These are phyloP conservation scores for Apostichopus japonicus DNA, from an alignment of 35 echinoderm and acorn worm genomes.

Conservation along the genomic window DNA sequence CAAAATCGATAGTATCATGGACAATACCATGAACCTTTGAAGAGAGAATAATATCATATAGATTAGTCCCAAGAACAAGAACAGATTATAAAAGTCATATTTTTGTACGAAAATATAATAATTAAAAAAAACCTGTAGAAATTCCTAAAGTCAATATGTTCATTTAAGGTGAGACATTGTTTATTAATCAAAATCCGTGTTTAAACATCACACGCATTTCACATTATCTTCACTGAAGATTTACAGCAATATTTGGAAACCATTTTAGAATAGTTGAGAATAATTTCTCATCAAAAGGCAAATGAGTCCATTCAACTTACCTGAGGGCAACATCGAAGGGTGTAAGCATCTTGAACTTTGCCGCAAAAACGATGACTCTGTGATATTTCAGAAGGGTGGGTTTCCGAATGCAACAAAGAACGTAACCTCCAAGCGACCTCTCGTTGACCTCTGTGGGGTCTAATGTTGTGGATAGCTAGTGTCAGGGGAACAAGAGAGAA, in stretches of 20 bases:
- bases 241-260: no score
- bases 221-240: no score
- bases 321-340: conserved; percentile 94
- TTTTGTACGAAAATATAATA: no score
- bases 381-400: conserved; percentile 88
- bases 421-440: conserved; percentile 73
- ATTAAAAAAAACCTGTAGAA: no score
- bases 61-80: no score
- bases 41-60: not conserved
- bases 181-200: no score
- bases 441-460: conserved; percentile 93
- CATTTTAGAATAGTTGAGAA: no score
- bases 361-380: conserved; percentile 93
- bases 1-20: conserved; percentile 94
- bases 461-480: conserved; percentile 78
- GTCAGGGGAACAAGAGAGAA: not conserved
- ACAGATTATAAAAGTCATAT: no score
- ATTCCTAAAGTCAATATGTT: no score
- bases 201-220: no score
- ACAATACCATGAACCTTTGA: conserved; percentile 93
- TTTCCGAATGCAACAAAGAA: conserved; percentile 83
- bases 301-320: conserved; percentile 19
- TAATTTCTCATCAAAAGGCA: no score
- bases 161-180: no score
- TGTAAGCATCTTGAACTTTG: conserved; percentile 92